phyloP scores from a whole-genome alignment of 2,113 vertebrate species.

The Cryptomyrus ogoouensis region DNA sequence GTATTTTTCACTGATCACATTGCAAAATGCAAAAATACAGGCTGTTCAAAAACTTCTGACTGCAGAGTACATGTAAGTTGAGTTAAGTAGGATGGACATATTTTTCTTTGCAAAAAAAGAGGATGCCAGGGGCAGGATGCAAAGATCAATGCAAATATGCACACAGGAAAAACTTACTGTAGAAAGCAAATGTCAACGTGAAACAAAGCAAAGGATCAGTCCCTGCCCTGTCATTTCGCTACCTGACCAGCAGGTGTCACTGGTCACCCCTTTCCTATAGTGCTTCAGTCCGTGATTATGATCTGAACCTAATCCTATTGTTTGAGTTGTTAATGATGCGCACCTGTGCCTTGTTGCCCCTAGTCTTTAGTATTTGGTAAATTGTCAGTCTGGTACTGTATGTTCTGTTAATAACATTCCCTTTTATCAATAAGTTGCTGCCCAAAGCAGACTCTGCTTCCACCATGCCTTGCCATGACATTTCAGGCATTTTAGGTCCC shows the following conservation, averaged over 20 bases:
- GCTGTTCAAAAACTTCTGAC: not conserved
- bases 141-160: not conserved
- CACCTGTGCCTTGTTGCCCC: not conserved
- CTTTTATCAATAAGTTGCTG: not conserved
- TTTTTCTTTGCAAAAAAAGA: not conserved
- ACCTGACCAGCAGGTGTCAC: not conserved
- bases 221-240: not conserved
- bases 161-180: not conserved
- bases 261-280: not conserved
- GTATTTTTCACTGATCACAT: not conserved
- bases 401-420: not conserved
- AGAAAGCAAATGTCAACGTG: not conserved
- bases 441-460: not conserved
- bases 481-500: not conserved
- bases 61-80: not conserved
- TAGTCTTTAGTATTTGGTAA: not conserved
- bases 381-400: not conserved
- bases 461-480: not conserved
- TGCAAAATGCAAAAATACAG: not conserved
- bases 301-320: not conserved
- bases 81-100: not conserved
- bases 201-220: not conserved
- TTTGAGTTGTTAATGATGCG: not conserved
- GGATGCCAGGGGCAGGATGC: not conserved
- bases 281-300: not conserved